Evolutionary conservation across 2,113 vertebrate genomes (phyloP).

Genomic region (Turnix velox): DNA sequence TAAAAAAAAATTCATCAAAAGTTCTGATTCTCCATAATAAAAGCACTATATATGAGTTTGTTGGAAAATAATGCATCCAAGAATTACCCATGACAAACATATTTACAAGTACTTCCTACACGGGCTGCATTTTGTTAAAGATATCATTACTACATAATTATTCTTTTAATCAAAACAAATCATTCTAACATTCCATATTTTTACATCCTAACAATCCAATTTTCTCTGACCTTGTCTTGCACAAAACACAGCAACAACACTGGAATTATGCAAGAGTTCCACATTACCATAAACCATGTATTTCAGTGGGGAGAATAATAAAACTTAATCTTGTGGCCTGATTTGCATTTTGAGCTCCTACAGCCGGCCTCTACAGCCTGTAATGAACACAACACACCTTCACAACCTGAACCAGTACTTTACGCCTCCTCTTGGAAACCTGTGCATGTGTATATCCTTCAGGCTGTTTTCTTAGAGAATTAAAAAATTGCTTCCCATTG

Average conservation of each 20-base stretch:
- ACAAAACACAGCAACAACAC: not conserved
- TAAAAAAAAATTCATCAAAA: not conserved
- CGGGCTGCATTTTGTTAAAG: not conserved
- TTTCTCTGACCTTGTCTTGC: not conserved
- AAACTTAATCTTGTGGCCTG: not conserved
- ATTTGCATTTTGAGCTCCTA: constrained; percentile 15
- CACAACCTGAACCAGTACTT: not conserved
- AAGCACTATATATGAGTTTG: not conserved
- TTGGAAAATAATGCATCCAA: not conserved
- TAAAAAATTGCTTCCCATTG: not conserved
- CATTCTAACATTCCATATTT: not conserved
- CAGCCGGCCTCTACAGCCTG: not conserved
- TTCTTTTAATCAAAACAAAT: not conserved
- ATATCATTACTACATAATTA: not conserved
- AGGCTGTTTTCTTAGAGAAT: not conserved
- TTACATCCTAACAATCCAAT: not conserved
- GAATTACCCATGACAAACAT: not conserved
- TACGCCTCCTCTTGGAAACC: constrained; percentile 12
- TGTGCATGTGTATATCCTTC: not conserved
- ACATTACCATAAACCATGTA: not conserved
- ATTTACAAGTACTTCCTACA: not conserved
- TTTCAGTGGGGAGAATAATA: constrained; percentile 3
- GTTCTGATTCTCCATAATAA: not conserved
- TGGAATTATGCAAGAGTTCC: constrained; percentile 37
- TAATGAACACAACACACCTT: not conserved